These are phyloP conservation scores for Tipula vernalis DNA, from an alignment of 2,888 invertebrate genomes.

Conservation along the genomic window DNA sequence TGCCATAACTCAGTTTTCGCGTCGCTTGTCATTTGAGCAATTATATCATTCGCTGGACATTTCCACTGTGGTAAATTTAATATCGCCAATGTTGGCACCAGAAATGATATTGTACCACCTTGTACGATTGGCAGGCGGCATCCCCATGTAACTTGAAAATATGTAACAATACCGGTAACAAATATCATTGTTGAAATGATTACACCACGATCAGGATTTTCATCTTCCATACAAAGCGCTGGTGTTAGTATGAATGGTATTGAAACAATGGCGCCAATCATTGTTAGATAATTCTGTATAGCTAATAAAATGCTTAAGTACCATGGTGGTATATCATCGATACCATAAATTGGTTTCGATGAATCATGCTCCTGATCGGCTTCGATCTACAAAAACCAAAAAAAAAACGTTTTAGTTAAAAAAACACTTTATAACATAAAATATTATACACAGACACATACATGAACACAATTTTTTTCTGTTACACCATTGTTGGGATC, in stretches of 20 bases:
- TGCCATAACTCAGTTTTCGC: slow-evolving; percentile 56
- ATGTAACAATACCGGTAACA: slow-evolving; percentile 65
- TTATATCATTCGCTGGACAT: slow-evolving; percentile 44
- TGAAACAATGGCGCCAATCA: slow-evolving; percentile 74
- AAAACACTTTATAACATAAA: background rate
- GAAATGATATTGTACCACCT: slow-evolving; percentile 67
- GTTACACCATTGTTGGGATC: background rate
- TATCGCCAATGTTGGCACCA: slow-evolving; percentile 66
- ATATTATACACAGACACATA: background rate
- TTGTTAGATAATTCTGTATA: slow-evolving; percentile 71
- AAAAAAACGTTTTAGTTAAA: background rate
- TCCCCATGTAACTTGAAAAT: slow-evolving; percentile 60
- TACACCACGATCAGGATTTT: slow-evolving; percentile 59
- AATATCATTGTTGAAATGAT: slow-evolving; percentile 75
- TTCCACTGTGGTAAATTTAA: slow-evolving; percentile 57
- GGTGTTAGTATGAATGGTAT: slow-evolving; percentile 73
- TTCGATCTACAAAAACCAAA: background rate
- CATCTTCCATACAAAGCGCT: slow-evolving; percentile 63
- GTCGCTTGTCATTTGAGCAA: slow-evolving; percentile 42
- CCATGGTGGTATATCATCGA: slow-evolving; percentile 75
- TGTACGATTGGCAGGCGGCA: slow-evolving; percentile 64
- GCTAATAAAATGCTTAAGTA: slow-evolving; percentile 72
- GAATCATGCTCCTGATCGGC: slow-evolving; percentile 15
- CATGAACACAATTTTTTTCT: background rate
- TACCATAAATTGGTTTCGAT: slow-evolving; percentile 46